Evolutionary conservation across 2,113 vertebrate genomes (phyloP).

Genomic region (Fukomys damarensis): DNA sequence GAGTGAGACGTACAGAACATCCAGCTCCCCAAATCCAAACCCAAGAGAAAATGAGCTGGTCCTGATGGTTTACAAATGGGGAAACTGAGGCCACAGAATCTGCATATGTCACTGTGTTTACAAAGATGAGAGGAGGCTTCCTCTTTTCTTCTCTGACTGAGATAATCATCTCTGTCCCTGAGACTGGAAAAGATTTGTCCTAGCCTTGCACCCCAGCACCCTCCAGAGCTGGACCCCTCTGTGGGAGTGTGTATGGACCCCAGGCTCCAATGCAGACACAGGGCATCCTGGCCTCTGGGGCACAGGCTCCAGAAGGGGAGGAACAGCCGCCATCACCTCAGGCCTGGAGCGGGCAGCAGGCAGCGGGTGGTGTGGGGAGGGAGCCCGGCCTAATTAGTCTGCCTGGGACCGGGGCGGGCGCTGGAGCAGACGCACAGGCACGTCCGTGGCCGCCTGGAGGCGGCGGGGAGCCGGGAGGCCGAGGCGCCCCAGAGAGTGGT

Average conservation of each 20-base stretch:
- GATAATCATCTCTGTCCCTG: background rate
- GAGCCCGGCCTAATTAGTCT: constrained; percentile 78
- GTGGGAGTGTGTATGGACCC: background rate
- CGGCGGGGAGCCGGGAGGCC: constrained; percentile 61
- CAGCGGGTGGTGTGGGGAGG: constrained; percentile 42
- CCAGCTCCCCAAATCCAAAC: background rate
- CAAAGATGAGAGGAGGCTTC: background rate
- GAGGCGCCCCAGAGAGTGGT: constrained; percentile 57
- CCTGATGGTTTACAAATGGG: background rate
- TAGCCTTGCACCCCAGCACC: background rate
- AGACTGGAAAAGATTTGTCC: background rate
- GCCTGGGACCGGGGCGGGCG: constrained; percentile 76
- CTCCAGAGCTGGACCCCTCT: background rate
- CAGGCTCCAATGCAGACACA: background rate
- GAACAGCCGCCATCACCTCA: constrained; percentile 76
- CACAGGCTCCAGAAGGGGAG: constrained; percentile 71
- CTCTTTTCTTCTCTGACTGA: background rate
- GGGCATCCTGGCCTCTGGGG: constrained; percentile 48
- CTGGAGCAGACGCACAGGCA: constrained; percentile 65
- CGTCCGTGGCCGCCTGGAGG: constrained; percentile 49
- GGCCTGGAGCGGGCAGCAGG: constrained; percentile 71
- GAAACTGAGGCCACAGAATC: constrained; percentile 55
- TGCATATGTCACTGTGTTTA: background rate
- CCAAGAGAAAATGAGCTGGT: background rate
- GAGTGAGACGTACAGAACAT: background rate